A percentile compares a stretch with the other conserved stretches of the same genome.
Conservation (phyloP, 2,888 invertebrate species). For the Epistrophe grossulariae region DNA sequence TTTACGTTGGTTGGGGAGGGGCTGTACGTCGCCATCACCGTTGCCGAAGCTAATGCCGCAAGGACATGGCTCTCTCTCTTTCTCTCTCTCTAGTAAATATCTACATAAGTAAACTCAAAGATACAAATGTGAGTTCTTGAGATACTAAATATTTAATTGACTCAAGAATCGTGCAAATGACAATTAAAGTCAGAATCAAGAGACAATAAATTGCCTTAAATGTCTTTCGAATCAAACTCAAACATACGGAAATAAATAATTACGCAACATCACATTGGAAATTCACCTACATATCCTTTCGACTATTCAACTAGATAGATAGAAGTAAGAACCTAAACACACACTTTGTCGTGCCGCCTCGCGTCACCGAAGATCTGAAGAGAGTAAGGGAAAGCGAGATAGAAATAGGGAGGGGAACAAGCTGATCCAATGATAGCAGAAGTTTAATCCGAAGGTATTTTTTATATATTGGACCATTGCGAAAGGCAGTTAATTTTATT, state of each 20-base stretch:
- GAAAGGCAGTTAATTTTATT: constrained; percentile 67
- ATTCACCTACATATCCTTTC: constrained; percentile 44
- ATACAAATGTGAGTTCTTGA: constrained; percentile 18
- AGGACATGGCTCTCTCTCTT: neutral
- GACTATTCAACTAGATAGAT: neutral
- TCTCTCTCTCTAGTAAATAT: no score
- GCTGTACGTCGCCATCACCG: neutral
- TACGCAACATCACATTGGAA: constrained; percentile 8
- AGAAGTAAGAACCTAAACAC: neutral
- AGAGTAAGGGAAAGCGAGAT: neutral
- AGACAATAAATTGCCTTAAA: constrained; percentile 42
- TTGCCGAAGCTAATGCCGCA: neutral
- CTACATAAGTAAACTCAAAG: neutral
- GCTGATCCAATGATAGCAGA: constrained; percentile 55
- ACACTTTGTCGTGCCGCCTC: constrained; percentile 52
- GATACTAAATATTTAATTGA: constrained; percentile 45
- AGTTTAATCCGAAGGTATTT: constrained; percentile 67
- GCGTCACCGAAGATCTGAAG: neutral
- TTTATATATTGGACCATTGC: constrained; percentile 64
- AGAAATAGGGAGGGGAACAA: neutral
- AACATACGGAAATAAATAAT: constrained; percentile 60
- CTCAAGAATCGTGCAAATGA: constrained; percentile 37
- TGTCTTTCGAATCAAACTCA: constrained; percentile 53
- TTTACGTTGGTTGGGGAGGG: neutral
- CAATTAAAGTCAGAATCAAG: constrained; percentile 46